Evolutionary conservation across 2,113 vertebrate genomes (phyloP).

Genomic region (Neoarius graeffei): DNA sequence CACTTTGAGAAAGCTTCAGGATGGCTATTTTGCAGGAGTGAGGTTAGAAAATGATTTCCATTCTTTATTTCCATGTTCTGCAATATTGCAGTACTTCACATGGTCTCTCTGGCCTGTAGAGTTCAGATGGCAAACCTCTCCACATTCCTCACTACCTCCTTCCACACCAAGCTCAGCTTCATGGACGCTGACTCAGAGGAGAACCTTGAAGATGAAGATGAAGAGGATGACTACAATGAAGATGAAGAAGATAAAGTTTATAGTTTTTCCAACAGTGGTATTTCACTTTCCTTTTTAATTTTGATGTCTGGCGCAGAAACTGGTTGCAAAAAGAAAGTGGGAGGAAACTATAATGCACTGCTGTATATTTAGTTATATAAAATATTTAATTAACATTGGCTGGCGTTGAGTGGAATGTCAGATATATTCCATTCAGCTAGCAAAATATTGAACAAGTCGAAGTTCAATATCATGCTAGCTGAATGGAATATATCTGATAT

Average conservation of each 20-base stretch:
- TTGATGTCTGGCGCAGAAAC: background rate
- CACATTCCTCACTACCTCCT: constrained; percentile 92
- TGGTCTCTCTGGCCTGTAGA: constrained; percentile 65
- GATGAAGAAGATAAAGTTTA: constrained; percentile 66
- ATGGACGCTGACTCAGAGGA: constrained; percentile 86
- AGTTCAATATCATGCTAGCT: too few relatives aligned
- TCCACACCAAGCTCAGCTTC: constrained; percentile 91
- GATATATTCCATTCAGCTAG: too few relatives aligned
- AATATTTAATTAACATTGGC: too few relatives aligned
- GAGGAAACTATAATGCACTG: background rate
- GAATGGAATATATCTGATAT: too few relatives aligned
- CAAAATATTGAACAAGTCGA: too few relatives aligned
- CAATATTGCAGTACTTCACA: background rate
- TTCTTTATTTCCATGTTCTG: background rate
- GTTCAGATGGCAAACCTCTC: constrained; percentile 89
- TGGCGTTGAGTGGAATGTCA: too few relatives aligned
- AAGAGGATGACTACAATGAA: constrained; percentile 71
- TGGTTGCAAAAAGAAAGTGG: background rate
- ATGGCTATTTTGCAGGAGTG: constrained; percentile 96
- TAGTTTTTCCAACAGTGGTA: constrained; percentile 72
- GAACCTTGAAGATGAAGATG: constrained; percentile 73
- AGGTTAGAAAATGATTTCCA: constrained; percentile 73
- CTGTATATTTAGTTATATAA: background rate
- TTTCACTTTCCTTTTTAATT: background rate
- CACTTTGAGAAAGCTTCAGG: constrained; percentile 91